A percentile compares a stretch with the other conserved stretches of the same genome.
Conservation (phyloP, 2,797 vertebrate species). For the Eospalax fontanierii region DNA sequence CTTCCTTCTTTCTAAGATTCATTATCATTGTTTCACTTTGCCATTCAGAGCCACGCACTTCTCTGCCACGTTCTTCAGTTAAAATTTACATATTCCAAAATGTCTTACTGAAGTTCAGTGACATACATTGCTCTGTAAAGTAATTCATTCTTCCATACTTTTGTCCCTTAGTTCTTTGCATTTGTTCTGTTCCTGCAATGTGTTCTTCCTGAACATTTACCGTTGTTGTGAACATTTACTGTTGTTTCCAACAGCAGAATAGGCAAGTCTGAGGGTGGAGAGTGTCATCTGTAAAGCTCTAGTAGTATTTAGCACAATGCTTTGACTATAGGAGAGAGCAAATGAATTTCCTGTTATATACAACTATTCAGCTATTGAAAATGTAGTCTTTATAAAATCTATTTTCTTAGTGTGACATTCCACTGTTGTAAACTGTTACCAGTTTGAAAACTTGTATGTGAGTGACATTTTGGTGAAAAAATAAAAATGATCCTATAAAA, state of each 20-base stretch:
- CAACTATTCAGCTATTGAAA: neutral
- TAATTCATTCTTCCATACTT: neutral
- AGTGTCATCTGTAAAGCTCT: neutral
- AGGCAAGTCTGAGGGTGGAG: neutral
- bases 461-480: neutral
- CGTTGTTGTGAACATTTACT: neutral
- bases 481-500: neutral
- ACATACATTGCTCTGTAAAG: neutral
- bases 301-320: neutral
- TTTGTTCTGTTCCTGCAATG: neutral
- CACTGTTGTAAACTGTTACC: neutral
- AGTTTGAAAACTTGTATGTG: no score
- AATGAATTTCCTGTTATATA: neutral
- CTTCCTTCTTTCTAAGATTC: neutral
- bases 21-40: neutral
- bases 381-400: neutral
- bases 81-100: neutral
- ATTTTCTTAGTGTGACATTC: neutral
- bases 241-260: neutral
- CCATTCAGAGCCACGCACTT: neutral
- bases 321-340: neutral
- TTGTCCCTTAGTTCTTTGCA: neutral
- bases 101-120: neutral
- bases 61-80: neutral
- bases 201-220: neutral